Percentiles rank a stretch among this genome's conserved stretches.
Conservation (phyloP, 2,113 vertebrate species). For the Mormyrus iriodes region DNA sequence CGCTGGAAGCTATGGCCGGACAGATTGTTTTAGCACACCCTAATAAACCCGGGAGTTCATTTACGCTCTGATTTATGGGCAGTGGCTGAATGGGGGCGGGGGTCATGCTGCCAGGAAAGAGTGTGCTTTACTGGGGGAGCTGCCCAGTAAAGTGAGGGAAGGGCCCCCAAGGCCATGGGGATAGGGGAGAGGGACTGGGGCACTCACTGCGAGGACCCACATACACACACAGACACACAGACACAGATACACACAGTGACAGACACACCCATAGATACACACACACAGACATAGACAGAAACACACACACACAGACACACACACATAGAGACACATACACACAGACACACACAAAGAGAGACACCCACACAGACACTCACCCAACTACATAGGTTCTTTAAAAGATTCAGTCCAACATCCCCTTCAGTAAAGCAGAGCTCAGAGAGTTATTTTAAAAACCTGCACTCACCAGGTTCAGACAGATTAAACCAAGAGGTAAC, state of each 20-base stretch:
- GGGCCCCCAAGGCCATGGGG: constrained; percentile 15
- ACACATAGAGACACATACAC: not conserved
- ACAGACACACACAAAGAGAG: not conserved
- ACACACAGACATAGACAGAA: not conserved
- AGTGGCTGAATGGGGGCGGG: constrained; percentile 35
- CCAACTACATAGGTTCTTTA: not conserved
- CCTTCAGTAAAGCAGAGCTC: not conserved
- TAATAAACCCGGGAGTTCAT: constrained; percentile 55
- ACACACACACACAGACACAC: not conserved
- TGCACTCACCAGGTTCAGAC: not conserved
- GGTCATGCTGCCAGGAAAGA: constrained; percentile 43
- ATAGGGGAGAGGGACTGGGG: not conserved
- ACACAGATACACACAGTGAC: not conserved
- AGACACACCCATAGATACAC: too few species aligned
- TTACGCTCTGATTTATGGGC: constrained; percentile 50
- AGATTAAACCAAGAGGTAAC: not conserved
- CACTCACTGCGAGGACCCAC: not conserved
- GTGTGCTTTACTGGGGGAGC: constrained; percentile 34
- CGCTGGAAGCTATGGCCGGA: constrained; percentile 31
- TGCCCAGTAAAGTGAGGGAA: constrained; percentile 29
- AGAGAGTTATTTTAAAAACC: not conserved
- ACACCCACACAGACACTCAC: not conserved
- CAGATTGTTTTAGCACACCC: constrained; percentile 47
- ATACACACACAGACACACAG: not conserved
- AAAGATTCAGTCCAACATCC: not conserved